Evolutionary conservation across 1,140 invertebrate genomes (phyloP).

Genomic region (Bombus ignitus): DNA sequence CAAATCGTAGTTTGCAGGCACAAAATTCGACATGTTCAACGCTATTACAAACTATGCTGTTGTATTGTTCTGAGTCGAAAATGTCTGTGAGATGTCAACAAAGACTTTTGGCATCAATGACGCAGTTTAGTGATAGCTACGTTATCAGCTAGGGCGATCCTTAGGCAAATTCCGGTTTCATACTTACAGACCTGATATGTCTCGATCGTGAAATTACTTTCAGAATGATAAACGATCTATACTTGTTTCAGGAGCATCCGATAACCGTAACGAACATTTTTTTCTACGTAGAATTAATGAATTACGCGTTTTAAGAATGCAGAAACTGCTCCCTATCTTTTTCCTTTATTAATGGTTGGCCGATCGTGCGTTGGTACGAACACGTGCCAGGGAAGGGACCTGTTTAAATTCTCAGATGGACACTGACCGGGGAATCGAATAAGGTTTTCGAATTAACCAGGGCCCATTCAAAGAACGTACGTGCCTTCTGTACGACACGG

Average conservation of each 20-base stretch:
- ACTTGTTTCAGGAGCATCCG: too few species aligned
- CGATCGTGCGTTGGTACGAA: background rate
- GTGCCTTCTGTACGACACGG: conserved; percentile 44
- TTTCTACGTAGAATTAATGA: too few species aligned
- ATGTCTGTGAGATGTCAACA: too few species aligned
- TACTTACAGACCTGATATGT: background rate
- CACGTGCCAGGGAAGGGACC: background rate
- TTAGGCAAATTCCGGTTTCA: too few species aligned
- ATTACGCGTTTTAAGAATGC: background rate
- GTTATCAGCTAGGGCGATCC: too few species aligned
- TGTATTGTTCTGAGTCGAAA: too few species aligned
- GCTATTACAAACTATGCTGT: too few species aligned
- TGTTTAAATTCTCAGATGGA: conserved; percentile 34
- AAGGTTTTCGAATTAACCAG: conserved; percentile 62
- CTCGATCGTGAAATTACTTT: background rate
- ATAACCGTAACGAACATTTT: too few species aligned
- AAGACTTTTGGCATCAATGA: too few species aligned
- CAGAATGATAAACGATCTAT: background rate
- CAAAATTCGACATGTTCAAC: too few species aligned
- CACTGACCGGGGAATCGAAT: conserved; percentile 53
- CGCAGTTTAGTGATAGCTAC: too few species aligned
- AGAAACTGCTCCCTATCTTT: background rate
- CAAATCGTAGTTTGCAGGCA: too few species aligned
- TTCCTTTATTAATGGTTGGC: background rate
- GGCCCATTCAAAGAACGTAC: conserved; percentile 61